These are phyloP conservation scores for Micrasema longulum DNA, from an alignment of 1,140 invertebrate genomes.

Conservation along the genomic window DNA sequence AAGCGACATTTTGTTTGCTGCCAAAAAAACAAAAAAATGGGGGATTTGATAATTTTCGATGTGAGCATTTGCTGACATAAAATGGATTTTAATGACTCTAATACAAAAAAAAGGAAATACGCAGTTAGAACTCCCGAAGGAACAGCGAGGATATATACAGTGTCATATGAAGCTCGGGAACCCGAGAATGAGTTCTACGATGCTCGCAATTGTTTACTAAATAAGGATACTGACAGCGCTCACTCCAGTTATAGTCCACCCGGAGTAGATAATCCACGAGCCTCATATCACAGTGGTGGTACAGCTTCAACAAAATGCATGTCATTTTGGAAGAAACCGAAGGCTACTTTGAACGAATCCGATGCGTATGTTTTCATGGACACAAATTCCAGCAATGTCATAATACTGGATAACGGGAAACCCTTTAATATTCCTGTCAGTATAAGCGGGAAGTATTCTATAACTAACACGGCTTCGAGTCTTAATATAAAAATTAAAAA, in stretches of 20 bases:
- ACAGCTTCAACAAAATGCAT: not conserved
- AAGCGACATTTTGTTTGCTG: not conserved
- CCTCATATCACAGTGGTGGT: too few species aligned
- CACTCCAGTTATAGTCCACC: not conserved
- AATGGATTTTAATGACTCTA: too few species aligned
- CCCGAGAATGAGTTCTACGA: not conserved
- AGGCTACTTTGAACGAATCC: not conserved
- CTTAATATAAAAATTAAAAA: constrained; percentile 7
- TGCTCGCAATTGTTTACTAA: not conserved
- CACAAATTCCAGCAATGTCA: not conserved
- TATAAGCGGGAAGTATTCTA: constrained; percentile 18
- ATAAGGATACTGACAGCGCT: not conserved
- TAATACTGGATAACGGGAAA: constrained; percentile 23
- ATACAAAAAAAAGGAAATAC: constrained; percentile 9
- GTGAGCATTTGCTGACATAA: too few species aligned
- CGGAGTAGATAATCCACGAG: not conserved
- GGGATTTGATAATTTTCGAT: too few species aligned
- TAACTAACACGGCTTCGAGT: not conserved
- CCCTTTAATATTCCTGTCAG: constrained; percentile 17
- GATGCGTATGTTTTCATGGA: constrained; percentile 13
- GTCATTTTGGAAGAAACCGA: constrained; percentile 3
- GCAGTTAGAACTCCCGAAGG: not conserved
- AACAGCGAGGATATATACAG: not conserved
- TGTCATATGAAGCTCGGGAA: not conserved
- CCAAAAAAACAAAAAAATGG: too few species aligned